A percentile compares a stretch with the other conserved stretches of the same genome.
phyloP scores from a whole-genome alignment of 2,797 vertebrate species.

The Chelmon rostratus region DNA sequence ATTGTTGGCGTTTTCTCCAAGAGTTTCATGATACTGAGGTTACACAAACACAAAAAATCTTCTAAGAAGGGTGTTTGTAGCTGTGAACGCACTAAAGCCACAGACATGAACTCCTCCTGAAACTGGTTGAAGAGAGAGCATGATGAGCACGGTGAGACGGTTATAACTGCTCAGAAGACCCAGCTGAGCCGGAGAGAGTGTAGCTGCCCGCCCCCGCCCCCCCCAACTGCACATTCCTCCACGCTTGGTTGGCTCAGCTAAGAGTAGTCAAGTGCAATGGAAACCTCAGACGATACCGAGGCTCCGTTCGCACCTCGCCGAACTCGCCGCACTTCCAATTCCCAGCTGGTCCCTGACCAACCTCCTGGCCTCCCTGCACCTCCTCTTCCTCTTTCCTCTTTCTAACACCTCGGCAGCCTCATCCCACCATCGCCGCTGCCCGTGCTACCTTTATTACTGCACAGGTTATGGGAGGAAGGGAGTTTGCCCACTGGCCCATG shows the following conservation, averaged over 20 bases:
- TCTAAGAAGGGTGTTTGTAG: background rate
- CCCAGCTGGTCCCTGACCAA: slow-evolving; percentile 58
- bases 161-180: slow-evolving; percentile 40
- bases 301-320: slow-evolving; percentile 70
- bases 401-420: slow-evolving; percentile 58
- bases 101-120: background rate
- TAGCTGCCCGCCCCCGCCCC: slow-evolving; percentile 22
- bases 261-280: slow-evolving; percentile 79
- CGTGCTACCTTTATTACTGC: slow-evolving; percentile 59
- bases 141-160: slow-evolving; percentile 23
- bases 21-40: background rate
- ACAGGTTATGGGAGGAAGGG: slow-evolving; percentile 55
- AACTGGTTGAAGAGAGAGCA: slow-evolving; percentile 26
- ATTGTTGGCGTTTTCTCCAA: background rate
- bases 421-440: slow-evolving; percentile 24
- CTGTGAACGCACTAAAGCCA: background rate
- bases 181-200: slow-evolving; percentile 58
- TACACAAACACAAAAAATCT: too few species aligned
- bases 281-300: slow-evolving; percentile 74
- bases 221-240: slow-evolving; percentile 57
- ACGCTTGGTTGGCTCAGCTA: slow-evolving; percentile 75
- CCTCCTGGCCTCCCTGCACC: slow-evolving; percentile 34
- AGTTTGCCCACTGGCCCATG: slow-evolving; percentile 63
- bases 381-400: slow-evolving; percentile 51
- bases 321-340: slow-evolving; percentile 67